phyloP scores from a whole-genome alignment of 2,888 invertebrate species.

The Ormyrus pomaceus region DNA sequence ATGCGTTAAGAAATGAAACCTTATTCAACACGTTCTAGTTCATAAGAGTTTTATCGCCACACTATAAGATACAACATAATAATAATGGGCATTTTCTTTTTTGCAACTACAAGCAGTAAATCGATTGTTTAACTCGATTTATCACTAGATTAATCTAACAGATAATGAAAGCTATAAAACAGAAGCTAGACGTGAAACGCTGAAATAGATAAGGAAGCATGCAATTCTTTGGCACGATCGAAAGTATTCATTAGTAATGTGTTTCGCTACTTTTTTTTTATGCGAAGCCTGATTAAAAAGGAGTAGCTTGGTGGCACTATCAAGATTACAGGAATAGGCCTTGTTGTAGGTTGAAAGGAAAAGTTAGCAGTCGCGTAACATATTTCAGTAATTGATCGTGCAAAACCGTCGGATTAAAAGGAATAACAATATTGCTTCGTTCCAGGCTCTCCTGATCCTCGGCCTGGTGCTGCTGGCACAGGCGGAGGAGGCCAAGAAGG shows the following conservation, averaged over 20 bases:
- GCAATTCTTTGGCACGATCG: background rate
- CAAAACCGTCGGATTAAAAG: background rate
- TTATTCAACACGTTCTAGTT: too few relatives aligned
- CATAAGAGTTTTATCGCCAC: too few relatives aligned
- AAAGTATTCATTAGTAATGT: background rate
- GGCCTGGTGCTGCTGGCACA: constrained; percentile 65
- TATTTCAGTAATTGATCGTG: too few relatives aligned
- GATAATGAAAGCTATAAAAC: background rate
- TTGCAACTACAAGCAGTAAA: background rate
- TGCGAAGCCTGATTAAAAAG: too few relatives aligned
- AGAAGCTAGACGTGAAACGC: background rate
- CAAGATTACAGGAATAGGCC: too few relatives aligned
- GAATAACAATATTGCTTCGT: background rate
- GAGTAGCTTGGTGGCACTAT: too few relatives aligned
- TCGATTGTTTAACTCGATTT: background rate
- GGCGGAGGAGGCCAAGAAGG: constrained; percentile 63
- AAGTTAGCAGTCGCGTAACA: too few relatives aligned
- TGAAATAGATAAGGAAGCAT: constrained; percentile 8
- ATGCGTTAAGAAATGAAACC: too few relatives aligned
- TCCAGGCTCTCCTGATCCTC: constrained; percentile 66
- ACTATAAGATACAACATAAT: background rate
- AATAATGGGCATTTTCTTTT: background rate
- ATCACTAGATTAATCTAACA: background rate
- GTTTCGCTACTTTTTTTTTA: background rate
- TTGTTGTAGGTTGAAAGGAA: too few relatives aligned